Base-by-base conservation (phyloP, 2,113 vertebrate genomes). In the Rhadina sibilatrix region DNA sequence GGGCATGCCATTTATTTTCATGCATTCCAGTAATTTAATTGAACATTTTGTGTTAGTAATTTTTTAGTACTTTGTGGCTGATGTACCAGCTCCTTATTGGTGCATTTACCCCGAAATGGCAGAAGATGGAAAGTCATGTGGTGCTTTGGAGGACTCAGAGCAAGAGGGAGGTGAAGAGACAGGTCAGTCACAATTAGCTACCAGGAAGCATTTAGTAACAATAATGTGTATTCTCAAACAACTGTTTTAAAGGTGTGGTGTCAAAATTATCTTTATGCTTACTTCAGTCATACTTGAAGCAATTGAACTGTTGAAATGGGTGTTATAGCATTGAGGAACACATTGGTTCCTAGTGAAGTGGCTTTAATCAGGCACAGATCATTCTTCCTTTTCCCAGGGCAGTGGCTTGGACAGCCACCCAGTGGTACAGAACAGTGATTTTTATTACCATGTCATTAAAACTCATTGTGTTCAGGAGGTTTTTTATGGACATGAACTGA, bases 381-480 rank as follows among this genome's bases (percentile, higher is more conserved):
- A 11, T 60, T 56, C 54, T 6, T 35, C 52, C 40, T 57, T 47
- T 60, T 83, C 54, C 49, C 24, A 25, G 20, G 15, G 25, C 2
- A 14, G 6, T 3, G 8, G 15, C 30, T 57, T 30, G 20, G 33
- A 44, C 25, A 70, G 40, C 5, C 30, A 8, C 6, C 8, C 33
- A 28, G 9, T 3, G 10, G 50, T 50, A 40, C 54, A 54, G 63
- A 76, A 42, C 0, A 0, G 49, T 11, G 4, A 9, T 30, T 5
- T 3, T n/a, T 50, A 64, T 40, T 30, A 40, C 40, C 22, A 5
- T 0, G 0, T 54, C 70, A 50, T 56, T 69, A 47, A 69, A 44
- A 56, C 46, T 75, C 56, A 42, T 47, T 6, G 6, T 44, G 76
- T 83, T 93, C 56, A 61, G 61, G 76, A 83, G 27, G 27, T 53